phyloP scores from a whole-genome alignment of 1,140 invertebrate genomes.

The Temnothorax curvispinosus region DNA sequence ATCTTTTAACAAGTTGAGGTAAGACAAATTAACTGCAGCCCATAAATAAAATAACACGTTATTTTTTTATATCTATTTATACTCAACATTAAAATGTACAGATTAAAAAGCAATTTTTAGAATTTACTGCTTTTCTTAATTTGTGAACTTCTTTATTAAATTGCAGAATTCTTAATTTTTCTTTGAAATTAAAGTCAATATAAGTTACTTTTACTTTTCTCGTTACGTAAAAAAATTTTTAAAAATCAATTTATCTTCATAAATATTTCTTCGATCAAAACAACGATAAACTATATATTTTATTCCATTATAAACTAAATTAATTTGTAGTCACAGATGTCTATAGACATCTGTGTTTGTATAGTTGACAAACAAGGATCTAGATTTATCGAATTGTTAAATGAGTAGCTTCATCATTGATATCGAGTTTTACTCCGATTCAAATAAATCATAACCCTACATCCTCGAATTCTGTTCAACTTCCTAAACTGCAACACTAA shows the following conservation, averaged over 20 bases:
- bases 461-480: not conserved
- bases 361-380: slow-evolving; percentile 26
- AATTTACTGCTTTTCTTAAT: not conserved
- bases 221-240: not conserved
- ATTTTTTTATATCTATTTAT: slow-evolving; percentile 13
- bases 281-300: not conserved
- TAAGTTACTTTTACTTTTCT: not conserved
- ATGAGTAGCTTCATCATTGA: not conserved
- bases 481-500: not conserved
- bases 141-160: not conserved
- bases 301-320: not conserved
- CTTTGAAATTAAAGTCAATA: too few relatives aligned
- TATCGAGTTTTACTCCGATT: not conserved
- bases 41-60: not conserved
- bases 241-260: not conserved
- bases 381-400: slow-evolving; percentile 1
- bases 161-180: too few relatives aligned
- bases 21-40: not conserved
- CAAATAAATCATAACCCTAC: slow-evolving; percentile 33
- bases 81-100: not conserved
- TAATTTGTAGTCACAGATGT: not conserved
- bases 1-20: not conserved
- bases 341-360: too few relatives aligned
- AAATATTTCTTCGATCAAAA: slow-evolving; percentile 1
- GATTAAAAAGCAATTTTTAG: not conserved